Percentiles rank a stretch among this genome's conserved stretches.
These are phyloP conservation scores for Darevskia nairensis DNA, from an alignment of 2,797 vertebrate species.

Conservation along the genomic window DNA sequence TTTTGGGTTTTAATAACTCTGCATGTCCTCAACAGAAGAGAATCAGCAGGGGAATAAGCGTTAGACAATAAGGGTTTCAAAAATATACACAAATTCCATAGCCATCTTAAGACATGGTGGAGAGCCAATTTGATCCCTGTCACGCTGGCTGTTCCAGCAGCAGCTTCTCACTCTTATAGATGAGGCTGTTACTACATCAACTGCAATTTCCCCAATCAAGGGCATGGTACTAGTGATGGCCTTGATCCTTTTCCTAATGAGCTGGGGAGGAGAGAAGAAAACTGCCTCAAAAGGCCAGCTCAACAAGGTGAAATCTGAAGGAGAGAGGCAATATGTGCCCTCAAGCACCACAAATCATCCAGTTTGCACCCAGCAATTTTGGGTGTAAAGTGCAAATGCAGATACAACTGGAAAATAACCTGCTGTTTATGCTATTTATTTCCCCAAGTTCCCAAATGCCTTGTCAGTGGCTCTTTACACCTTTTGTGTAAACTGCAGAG, in stretches of 20 bases:
- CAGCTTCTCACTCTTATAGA: not conserved
- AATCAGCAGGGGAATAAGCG: rapidly evolving
- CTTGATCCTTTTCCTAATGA: not conserved
- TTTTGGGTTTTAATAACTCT: conserved; percentile 1
- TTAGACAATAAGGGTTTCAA: not conserved
- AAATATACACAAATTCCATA: not conserved
- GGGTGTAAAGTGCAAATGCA: not conserved
- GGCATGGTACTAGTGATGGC: not conserved
- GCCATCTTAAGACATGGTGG: not conserved
- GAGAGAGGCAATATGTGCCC: not conserved
- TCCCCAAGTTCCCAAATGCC: not conserved
- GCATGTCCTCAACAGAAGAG: not conserved
- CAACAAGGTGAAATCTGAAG: not conserved
- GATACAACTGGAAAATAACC: not conserved
- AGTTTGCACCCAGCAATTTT: not conserved
- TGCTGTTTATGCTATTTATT: conserved; percentile 6
- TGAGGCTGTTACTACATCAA: not conserved
- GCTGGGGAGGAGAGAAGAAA: not conserved
- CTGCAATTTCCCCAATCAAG: rapidly evolving
- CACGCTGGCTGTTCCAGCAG: not conserved
- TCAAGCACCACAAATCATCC: not conserved
- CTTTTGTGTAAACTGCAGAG: not conserved
- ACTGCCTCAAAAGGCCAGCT: not conserved
- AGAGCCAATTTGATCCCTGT: not conserved
- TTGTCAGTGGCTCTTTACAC: not conserved